Percentiles rank a stretch among this genome's conserved stretches.
phyloP scores from a whole-genome alignment of 2,888 invertebrate species.

The Tortrix viridana region DNA sequence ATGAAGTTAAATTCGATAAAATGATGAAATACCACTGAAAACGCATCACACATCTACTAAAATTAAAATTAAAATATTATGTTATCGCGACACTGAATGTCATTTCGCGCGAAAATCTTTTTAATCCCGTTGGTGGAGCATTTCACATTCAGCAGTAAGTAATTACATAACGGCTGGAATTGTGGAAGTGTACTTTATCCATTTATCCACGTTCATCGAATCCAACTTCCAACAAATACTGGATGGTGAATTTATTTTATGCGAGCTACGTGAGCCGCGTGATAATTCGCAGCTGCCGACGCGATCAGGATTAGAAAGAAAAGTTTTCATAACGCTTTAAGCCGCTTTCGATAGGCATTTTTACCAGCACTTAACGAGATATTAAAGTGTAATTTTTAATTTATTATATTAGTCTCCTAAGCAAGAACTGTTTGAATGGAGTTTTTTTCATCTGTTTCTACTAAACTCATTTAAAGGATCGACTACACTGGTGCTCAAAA shows the following conservation, averaged over 20 bases:
- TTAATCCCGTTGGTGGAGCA: constrained; percentile 8
- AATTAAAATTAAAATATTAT: too few species aligned
- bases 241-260: constrained; percentile 57
- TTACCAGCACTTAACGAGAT: constrained; percentile 11
- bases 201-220: constrained; percentile 38
- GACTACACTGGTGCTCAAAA: too few species aligned
- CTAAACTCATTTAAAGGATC: too few species aligned
- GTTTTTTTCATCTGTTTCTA: constrained; percentile 13
- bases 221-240: constrained; percentile 46
- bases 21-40: too few species aligned
- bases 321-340: constrained; percentile 40
- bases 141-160: too few species aligned
- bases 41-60: too few species aligned
- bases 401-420: neutral
- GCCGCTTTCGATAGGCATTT: constrained; percentile 18
- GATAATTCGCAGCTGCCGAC: constrained; percentile 47
- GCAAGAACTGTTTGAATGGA: neutral
- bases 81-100: too few species aligned
- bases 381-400: neutral
- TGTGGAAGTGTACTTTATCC: constrained; percentile 28
- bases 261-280: constrained; percentile 57
- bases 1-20: too few species aligned
- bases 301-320: constrained; percentile 32
- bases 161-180: constrained; percentile 17
- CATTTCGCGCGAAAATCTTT: neutral